Evolutionary conservation across 1,140 invertebrate genomes (phyloP).

Genomic region (Bacillus rossius): DNA sequence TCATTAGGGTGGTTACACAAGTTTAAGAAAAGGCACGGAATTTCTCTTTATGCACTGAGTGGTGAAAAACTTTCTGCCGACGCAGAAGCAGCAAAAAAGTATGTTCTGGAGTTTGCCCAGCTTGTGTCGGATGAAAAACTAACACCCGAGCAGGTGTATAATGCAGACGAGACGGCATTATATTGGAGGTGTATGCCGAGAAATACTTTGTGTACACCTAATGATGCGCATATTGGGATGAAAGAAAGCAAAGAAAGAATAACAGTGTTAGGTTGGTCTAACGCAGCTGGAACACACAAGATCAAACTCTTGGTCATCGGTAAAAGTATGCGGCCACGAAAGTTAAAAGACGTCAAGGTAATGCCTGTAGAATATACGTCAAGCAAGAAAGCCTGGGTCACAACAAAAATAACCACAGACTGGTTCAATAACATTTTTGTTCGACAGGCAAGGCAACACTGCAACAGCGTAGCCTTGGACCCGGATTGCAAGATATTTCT

Average conservation of each 20-base stretch:
- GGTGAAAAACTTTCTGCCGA: too few relatives aligned
- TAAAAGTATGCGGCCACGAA: constrained; percentile 23
- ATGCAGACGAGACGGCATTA: constrained; percentile 5
- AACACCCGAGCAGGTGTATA: constrained; percentile 4
- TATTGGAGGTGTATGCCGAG: constrained; percentile 1
- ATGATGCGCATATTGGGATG: constrained; percentile 8
- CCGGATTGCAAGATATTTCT: too few relatives aligned
- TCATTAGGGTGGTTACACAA: too few relatives aligned
- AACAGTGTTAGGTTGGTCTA: constrained; percentile 33
- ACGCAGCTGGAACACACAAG: constrained; percentile 24
- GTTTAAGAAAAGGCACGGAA: too few relatives aligned
- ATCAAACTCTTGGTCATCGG: constrained; percentile 27
- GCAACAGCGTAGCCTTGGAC: too few relatives aligned
- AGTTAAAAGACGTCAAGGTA: constrained; percentile 22
- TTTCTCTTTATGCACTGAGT: too few relatives aligned
- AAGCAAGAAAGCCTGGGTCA: constrained; percentile 37
- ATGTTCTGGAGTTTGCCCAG: too few relatives aligned
- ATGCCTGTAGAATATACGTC: constrained; percentile 27
- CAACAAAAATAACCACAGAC: constrained; percentile 33
- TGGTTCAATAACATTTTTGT: constrained; percentile 31
- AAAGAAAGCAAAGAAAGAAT: constrained; percentile 32
- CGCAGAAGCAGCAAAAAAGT: too few relatives aligned
- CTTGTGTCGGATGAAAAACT: too few relatives aligned
- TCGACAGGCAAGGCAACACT: too few relatives aligned
- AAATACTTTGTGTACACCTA: constrained; percentile 2